Conservation (phyloP, 2,888 invertebrate genomes). For the Petrophora chlorosata region DNA sequence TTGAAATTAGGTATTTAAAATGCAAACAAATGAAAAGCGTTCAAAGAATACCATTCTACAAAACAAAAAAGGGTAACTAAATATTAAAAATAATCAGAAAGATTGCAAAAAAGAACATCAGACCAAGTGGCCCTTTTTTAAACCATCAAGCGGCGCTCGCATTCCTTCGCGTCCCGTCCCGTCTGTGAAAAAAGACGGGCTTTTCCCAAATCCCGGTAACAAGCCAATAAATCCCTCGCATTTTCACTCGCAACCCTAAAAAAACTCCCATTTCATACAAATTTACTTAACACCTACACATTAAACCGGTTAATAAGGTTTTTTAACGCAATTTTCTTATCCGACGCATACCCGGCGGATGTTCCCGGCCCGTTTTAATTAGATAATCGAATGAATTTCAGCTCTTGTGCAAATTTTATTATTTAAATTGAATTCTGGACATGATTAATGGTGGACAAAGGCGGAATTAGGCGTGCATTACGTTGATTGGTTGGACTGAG, state of each 20-base stretch:
- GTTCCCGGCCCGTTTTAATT: conserved; percentile 69
- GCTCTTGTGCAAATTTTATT: conserved; percentile 69
- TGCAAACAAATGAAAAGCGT: conserved; percentile 12
- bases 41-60: conserved; percentile 25
- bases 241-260: conserved; percentile 67
- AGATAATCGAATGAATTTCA: conserved; percentile 65
- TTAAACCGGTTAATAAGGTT: conserved; percentile 76
- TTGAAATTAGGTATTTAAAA: background rate
- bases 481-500: conserved; percentile 48
- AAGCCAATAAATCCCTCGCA: conserved; percentile 83
- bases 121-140: conserved; percentile 57
- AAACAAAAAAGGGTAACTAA: conserved; percentile 35
- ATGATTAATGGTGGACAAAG: conserved; percentile 64
- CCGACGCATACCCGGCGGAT: conserved; percentile 49
- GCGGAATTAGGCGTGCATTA: conserved; percentile 46
- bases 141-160: conserved; percentile 60
- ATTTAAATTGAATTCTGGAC: conserved; percentile 66
- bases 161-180: conserved; percentile 67
- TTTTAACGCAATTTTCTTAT: conserved; percentile 76
- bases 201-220: conserved; percentile 82
- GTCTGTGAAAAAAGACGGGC: too few species aligned
- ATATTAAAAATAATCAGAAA: conserved; percentile 59
- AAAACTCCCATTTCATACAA: conserved; percentile 81
- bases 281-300: conserved; percentile 83
- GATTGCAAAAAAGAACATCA: conserved; percentile 73